phyloP scores from a whole-genome alignment of 1,140 invertebrate species.

The Rhagoletis zephyria region DNA sequence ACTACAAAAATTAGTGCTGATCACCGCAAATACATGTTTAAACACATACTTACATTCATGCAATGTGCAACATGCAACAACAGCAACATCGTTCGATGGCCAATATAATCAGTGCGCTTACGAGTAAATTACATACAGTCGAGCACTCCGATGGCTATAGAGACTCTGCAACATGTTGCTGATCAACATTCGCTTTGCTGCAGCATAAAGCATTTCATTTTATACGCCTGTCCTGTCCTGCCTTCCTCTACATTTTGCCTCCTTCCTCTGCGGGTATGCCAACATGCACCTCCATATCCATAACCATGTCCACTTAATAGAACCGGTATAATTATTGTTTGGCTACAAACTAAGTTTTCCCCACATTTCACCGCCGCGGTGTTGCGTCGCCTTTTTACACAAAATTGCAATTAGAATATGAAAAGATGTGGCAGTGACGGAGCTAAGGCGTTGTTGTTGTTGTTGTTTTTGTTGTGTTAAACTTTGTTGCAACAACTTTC shows the following conservation, averaged over 20 bases:
- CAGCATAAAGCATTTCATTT: not conserved
- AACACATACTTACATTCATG: not conserved
- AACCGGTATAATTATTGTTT: constrained; percentile 48
- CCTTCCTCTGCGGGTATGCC: not conserved
- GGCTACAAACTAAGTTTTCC: not conserved
- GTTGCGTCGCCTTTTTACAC: not conserved
- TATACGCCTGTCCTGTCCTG: not conserved
- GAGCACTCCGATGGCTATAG: not conserved
- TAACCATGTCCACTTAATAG: constrained; percentile 13
- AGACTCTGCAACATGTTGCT: constrained; percentile 23
- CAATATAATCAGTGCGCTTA: not conserved
- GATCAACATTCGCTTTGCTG: constrained; percentile 24
- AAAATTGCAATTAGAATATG: constrained; percentile 44
- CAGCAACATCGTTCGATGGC: not conserved
- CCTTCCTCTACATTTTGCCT: too few relatives aligned
- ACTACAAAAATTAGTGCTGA: constrained; percentile 28
- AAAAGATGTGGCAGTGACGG: not conserved
- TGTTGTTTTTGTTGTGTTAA: not conserved
- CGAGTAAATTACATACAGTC: too few relatives aligned
- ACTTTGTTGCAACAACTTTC: constrained; percentile 26
- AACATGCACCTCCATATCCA: not conserved
- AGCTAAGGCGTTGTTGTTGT: not conserved
- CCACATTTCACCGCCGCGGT: not conserved
- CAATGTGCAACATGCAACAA: not conserved
- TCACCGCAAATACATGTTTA: constrained; percentile 13